Evolutionary conservation across 1,140 invertebrate species (phyloP), one percentile per base, ranked within the genome.

Genomic region (Ctenoplectra terminalis): DNA sequence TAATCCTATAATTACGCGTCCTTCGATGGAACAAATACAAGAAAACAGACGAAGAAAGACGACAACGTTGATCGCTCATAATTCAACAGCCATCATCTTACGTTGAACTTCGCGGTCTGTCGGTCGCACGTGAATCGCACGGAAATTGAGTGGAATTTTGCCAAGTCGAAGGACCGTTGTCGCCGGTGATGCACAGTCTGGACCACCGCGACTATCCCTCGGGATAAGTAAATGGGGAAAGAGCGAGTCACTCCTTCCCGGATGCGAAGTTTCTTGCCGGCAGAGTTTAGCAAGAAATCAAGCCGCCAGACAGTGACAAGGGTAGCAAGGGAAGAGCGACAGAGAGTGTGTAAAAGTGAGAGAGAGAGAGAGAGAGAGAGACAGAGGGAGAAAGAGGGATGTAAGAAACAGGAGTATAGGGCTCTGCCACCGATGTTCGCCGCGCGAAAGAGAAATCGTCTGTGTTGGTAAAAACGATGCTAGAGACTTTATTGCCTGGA

Each of bases 261-360:
- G 70, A 80, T 72, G 72, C 66, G 79, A 85, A 85, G 84, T 84
- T 88, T 87, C 88, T 89, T 89, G 82, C 82, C 67, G 72, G 54
- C 52, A 56, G 76, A 88, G 74, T 89, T 89, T 88, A 84, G 87
- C 85, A 88, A 89, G 88, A 88, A 89, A 89, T 88, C 88, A 89
- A 89, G 84, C 76, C 61, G 82, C 69, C 70, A 88, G 88, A 89
- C 87, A 87, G 82, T 87, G 87, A 88, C 87, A 85, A 87, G 82
- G 82, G 81, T 84, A 81, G 61, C 71, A 58, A 26, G 31, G 13
- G 52, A 63, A 31, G 31, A 29, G 29, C 11, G 34, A 29, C 40
- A n/a, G 63, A 31, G 50, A 58, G 58, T 29, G 56, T 23, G 50
- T 29, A 31, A 70, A 37, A 37, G 26, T 20, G 64, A 43, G 37